Evolutionary conservation across 92 coral and sea anemone genomes (phyloP), one percentile per base, ranked within the genome.

Genomic region (Hydrozoanthus gracilis): DNA sequence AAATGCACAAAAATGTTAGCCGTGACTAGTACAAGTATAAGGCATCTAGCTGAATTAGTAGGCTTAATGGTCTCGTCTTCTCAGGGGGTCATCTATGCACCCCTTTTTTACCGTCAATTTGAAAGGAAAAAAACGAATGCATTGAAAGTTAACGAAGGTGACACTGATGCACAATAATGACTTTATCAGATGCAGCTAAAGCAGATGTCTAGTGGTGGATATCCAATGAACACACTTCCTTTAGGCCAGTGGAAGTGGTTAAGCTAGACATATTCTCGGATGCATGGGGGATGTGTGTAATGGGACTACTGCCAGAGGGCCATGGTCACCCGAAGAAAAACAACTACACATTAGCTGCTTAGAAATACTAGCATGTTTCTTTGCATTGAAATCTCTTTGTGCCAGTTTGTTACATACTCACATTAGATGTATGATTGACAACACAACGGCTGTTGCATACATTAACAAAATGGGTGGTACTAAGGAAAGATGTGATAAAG

Each of bases 381-480:
- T 91, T 7, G 60, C 88, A 12, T 52, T 92, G 77, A 64, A 76
- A 51, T 52, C 77, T 6, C 82, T 88, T 54, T 78, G 88, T 44
- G 51, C 71, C 50, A 44, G 73, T 0, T 13, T 79, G 16, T 39
- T 45, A 45, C 48, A 82, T 51, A 73, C 64, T 9, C 90, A 89
- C 65, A 71, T 89, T 13, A 65, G 50, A 14, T 11, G 78, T 8
- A 51, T 73, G 88, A 74, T 90, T 65, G 92, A 93, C 45, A 93
- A 93, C 64, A 92, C 92, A 1, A 90, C 95, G 13, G 91, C 87
- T 3, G 13, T 91, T 16, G 48, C 87, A 1, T 83, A 83, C 44
- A 51, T 90, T 17, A 86, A 89, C 60, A 83, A 76, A 14, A 89
- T 87, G 89, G 96, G 92, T 0, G 90, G 82, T n/a, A 89, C 68